A percentile compares a stretch with the other conserved stretches of the same genome.
phyloP scores from a whole-genome alignment of 2,797 vertebrate genomes.

The Clarias platycephalus region DNA sequence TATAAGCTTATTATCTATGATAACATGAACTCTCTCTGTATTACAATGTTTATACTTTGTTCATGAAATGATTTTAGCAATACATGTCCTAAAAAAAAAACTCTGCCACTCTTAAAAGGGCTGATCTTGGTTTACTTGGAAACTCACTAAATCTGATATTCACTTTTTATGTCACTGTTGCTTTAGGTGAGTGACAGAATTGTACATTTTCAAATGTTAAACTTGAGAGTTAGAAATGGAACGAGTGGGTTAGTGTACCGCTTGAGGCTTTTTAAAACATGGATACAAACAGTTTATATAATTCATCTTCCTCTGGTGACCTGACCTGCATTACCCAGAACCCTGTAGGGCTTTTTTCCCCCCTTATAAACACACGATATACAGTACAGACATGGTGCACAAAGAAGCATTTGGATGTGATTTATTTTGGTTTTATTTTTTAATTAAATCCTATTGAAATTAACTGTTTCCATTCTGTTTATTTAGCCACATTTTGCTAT shows the following conservation, averaged over 20 bases:
- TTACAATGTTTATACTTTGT: conserved; percentile 23
- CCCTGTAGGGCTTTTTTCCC: background rate
- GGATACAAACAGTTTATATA: background rate
- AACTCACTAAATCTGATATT: background rate
- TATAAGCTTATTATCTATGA: conserved; percentile 19
- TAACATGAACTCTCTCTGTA: conserved; percentile 22
- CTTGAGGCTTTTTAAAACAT: background rate
- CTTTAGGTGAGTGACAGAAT: background rate
- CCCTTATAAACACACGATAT: background rate
- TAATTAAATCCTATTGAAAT: conserved; percentile 54
- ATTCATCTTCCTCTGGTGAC: background rate
- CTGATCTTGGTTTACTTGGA: conserved; percentile 28
- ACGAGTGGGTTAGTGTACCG: too few species aligned
- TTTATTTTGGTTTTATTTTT: conserved; percentile 48
- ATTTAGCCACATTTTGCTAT: background rate
- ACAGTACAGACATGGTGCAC: background rate
- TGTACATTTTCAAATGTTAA: background rate
- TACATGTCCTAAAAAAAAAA: background rate
- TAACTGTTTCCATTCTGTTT: background rate
- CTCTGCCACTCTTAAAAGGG: conserved; percentile 37
- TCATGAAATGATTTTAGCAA: background rate
- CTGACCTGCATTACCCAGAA: background rate
- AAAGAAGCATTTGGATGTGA: conserved; percentile 27
- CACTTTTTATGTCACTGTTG: background rate
- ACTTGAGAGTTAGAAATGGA: background rate